Base-by-base conservation (phyloP, 2,888 invertebrate genomes). In the Lissonota sp. region DNA sequence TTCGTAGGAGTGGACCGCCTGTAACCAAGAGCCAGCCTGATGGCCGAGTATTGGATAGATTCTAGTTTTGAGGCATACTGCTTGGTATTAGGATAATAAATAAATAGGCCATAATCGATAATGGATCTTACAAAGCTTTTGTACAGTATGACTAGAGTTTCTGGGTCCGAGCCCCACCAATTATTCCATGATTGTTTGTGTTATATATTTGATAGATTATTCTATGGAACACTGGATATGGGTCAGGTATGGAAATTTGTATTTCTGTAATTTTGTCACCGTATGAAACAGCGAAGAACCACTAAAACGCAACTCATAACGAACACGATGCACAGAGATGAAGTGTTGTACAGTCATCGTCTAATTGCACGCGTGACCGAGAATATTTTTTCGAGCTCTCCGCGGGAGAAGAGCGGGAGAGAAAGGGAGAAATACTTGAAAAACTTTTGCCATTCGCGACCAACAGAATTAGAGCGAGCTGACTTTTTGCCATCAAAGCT, bases 91-190 rank as follows among this genome's bases (percentile, higher is more conserved):
- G 82, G 80, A 58, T 40, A 79, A 14, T 78, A 80, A 12, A 80
- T 46, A 53, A 78, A 78, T 12, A 64, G 44, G 10, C 70, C 77
- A 64, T 82, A 77, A 7, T 84, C 80, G 6, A 82, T 57, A 6
- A 49, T 60, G 10, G 82, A 78, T 14, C 82, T 10, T 3, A 84
- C 63, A 46, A 58, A 72, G 39, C 82, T 84, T 64, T 80, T 83
- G 63, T 84, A 82, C 12, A 80, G 40, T 1, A 58, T 77, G 6
- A 74, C 14, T 10, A 84, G 64, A 0, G 80, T 84, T 55, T 74
- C 57, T 0, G 74, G 74, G 44, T 78, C 69, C 10, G 77, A 62
- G 8, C 80, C n/a, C n/a, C n/a, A n/a, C n/a, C n/a, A n/a, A n/a
- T n/a, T n/a, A n/a, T 26, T 26, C 26, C 26, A 26, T 1, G 26